A percentile compares a stretch with the other conserved stretches of the same genome.
phyloP scores from a whole-genome alignment of 1,140 invertebrate species.

The Gryon sp. region DNA sequence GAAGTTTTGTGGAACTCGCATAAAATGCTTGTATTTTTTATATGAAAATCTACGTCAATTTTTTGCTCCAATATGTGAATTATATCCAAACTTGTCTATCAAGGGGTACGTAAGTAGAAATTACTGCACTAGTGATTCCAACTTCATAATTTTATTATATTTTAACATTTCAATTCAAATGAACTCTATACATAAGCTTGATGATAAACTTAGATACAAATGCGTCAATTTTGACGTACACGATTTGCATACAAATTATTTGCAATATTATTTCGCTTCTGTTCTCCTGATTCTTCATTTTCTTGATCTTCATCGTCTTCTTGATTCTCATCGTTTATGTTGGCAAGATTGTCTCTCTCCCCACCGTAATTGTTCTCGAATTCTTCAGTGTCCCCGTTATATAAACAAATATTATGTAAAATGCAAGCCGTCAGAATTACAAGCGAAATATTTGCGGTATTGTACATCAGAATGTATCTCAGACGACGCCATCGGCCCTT shows the following conservation, averaged over 20 bases:
- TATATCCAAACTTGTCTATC: too few species aligned
- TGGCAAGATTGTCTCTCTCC: neutral
- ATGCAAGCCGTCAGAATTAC: neutral
- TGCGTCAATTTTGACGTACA: too few species aligned
- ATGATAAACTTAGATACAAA: too few species aligned
- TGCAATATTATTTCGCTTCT: constrained; percentile 1
- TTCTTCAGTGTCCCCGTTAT: neutral
- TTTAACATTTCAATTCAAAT: too few species aligned
- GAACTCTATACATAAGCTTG: too few species aligned
- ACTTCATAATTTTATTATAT: too few species aligned
- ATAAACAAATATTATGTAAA: neutral
- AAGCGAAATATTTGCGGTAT: neutral
- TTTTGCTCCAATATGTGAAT: too few species aligned
- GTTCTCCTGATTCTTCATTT: neutral
- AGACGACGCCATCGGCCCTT: constrained; percentile 13
- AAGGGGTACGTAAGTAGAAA: too few species aligned
- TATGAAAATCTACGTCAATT: too few species aligned
- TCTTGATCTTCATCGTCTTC: neutral
- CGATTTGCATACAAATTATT: neutral
- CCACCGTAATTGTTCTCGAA: neutral
- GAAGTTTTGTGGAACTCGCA: too few species aligned
- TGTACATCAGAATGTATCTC: neutral
- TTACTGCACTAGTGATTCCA: neutral
- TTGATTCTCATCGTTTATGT: neutral
- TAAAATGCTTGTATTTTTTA: too few species aligned